These are phyloP conservation scores for Horisme vitalbata DNA, from an alignment of 2,888 invertebrate species.

Conservation along the genomic window DNA sequence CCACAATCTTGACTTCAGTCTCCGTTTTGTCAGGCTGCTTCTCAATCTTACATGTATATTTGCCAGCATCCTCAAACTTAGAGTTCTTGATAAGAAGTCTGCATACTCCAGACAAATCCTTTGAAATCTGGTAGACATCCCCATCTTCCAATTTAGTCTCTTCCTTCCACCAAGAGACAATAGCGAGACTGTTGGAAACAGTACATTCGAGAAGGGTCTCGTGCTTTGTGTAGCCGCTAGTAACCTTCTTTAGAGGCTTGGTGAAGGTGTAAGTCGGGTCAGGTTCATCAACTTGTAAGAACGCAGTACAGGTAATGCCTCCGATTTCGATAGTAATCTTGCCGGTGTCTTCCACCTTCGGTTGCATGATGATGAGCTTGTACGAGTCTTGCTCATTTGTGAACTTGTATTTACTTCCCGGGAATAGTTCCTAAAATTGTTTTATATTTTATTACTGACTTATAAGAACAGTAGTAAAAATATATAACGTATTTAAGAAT, in stretches of 20 bases:
- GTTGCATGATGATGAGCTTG: conserved; percentile 93
- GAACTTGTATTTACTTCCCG: conserved; percentile 98
- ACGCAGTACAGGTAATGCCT: conserved; percentile 93
- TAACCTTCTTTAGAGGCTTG: conserved; percentile 93
- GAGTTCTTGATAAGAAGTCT: conserved; percentile 93
- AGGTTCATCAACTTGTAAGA: conserved; percentile 97
- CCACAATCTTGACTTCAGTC: conserved; percentile 89
- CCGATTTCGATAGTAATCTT: conserved; percentile 98
- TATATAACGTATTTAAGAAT: too few species aligned
- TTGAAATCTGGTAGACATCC: conserved; percentile 93
- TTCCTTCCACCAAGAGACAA: conserved; percentile 96
- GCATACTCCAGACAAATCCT: conserved; percentile 95
- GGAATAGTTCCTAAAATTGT: conserved; percentile 91
- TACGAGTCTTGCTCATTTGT: conserved; percentile 96
- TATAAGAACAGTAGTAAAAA: too few species aligned
- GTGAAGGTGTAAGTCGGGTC: conserved; percentile 97
- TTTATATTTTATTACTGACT: not conserved
- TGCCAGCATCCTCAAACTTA: conserved; percentile 92
- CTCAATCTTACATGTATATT: conserved; percentile 94
- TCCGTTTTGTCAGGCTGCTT: conserved; percentile 94
- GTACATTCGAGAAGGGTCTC: conserved; percentile 96
- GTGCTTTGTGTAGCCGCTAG: conserved; percentile 95
- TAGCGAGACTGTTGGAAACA: conserved; percentile 96
- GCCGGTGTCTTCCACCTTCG: conserved; percentile 98
- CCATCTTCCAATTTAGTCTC: conserved; percentile 91